Base-by-base conservation (phyloP, 2,113 vertebrate genomes). In the Chinchilla lanigera region DNA sequence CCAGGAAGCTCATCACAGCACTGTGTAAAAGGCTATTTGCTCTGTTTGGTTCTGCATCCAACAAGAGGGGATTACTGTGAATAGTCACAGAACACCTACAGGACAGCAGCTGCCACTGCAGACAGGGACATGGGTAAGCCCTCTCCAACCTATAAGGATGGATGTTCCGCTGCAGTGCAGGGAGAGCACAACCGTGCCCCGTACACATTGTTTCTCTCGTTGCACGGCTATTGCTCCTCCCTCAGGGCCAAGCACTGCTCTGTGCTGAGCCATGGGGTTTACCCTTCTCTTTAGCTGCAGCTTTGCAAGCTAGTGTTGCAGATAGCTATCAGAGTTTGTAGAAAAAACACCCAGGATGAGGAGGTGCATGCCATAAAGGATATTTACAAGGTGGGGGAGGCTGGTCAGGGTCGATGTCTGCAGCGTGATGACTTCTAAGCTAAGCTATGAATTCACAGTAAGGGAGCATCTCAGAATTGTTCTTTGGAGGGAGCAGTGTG, bases 61-160 rank as follows among this genome's bases (percentile, higher is more conserved):
- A 0, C 8, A 9, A 0, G 28, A 24, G 80, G 12, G 44, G 19
- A 3, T 24, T 5, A 6, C 38, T 0, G 35, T 28, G 22, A 77
- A 10, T 19, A 35, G 50, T 20, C 50, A n/a, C 67, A 7, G 19
- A n/a, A 69, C 35, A 69, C 17, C 1, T 10, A 1, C 1, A 1
- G 58, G 56, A 20, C 0, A 0, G 41, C 11, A 1, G 24, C 11
- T 0, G 75, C 35, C 35, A 1, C 3, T 2, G 5, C 20, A 19
- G 50, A n/a, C 17, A 24, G 12, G 3, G 2, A 50, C 17, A 13
- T 2, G 2, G n/a, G 35, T 0, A 4, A 33, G 58, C 4, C 0
- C 2, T 58, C 22, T 3, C 50, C 1, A 8, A 13, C 71, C 28
- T 6, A 4, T 6, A 10, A 13, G 54, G 28, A 14, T 0, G 26